Evolutionary conservation across 2,888 invertebrate genomes (phyloP), one percentile per base, ranked within the genome.

Genomic region (Rutpela maculata): DNA sequence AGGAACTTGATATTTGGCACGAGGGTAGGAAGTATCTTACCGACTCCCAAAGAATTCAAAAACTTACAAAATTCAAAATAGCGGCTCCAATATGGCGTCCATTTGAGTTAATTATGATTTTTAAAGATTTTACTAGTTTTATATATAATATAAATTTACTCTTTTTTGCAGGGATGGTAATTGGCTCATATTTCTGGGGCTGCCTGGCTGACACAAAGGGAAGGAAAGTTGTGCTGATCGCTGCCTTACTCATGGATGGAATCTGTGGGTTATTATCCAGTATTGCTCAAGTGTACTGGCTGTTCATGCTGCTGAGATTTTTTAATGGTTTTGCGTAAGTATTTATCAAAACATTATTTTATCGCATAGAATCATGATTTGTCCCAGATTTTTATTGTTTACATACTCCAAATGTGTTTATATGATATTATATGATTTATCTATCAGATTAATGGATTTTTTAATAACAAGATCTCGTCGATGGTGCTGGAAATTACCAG

Each of bases 161-260:
- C 4, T 55, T 55, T 17, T n/a, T 78, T 80, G 1, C 85, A 95
- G 95, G 96, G 80, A 96, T 96, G 95, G 92, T 96, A 68, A 89
- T 96, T 85, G 96, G 96, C 18, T 95, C 95, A 60, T 96, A 95
- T 90, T 95, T 95, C 89, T 96, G 95, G 95, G 96, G 96, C 67
- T 95, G 95, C 88, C 91, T 96, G 86, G 96, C 96, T 79, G 96
- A 96, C 88, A 95, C 95, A 11, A 95, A 95, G 85, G 96, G 96
- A n/a, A 92, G 96, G 75, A 95, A 94, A 88, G 89, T 92, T 11
- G 95, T 95, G 68, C 90, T 96, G 82, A 94, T 95, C 70, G 93
- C 93, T 60, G 93, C 95, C 3, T 90, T 96, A 72, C 88, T 95
- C 63, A 91, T 95, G 87, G 96, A 96, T 86, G 95, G 95, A 59